phyloP scores from a whole-genome alignment of 2,888 invertebrate genomes.

The Lumbricus terrestris region DNA sequence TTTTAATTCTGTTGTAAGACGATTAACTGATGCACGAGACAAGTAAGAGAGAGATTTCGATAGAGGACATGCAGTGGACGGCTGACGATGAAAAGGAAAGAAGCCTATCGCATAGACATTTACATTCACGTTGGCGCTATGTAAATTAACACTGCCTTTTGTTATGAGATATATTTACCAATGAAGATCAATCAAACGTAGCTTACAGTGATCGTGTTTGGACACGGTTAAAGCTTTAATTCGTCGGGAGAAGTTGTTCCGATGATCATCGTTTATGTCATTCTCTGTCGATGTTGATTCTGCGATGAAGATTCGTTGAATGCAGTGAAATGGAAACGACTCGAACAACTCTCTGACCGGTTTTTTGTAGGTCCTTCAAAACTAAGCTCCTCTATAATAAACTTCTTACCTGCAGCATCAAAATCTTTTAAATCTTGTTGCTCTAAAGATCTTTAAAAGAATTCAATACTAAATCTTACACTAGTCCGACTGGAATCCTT shows the following conservation, averaged over 20 bases:
- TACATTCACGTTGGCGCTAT: too few species aligned
- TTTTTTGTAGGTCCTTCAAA: neutral
- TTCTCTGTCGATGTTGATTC: neutral
- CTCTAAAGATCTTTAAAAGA: neutral
- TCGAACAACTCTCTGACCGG: neutral
- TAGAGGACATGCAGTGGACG: too few species aligned
- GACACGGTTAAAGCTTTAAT: neutral
- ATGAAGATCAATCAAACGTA: neutral
- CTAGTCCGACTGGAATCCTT: neutral
- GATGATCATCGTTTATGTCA: neutral
- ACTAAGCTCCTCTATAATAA: neutral
- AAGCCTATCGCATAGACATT: too few species aligned
- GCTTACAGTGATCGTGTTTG: neutral
- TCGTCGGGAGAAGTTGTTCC: neutral
- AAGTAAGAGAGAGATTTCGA: too few species aligned
- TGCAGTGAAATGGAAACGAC: neutral
- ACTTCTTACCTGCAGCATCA: neutral
- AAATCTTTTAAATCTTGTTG: neutral
- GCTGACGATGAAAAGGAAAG: too few species aligned
- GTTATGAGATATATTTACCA: too few species aligned
- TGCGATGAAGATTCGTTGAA: neutral
- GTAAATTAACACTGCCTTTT: too few species aligned
- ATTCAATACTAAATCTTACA: neutral
- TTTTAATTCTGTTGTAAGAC: too few species aligned
- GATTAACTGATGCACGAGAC: too few species aligned